These are phyloP conservation scores for Lycaena phlaeas DNA, from an alignment of 2,888 invertebrate genomes.

Conservation along the genomic window DNA sequence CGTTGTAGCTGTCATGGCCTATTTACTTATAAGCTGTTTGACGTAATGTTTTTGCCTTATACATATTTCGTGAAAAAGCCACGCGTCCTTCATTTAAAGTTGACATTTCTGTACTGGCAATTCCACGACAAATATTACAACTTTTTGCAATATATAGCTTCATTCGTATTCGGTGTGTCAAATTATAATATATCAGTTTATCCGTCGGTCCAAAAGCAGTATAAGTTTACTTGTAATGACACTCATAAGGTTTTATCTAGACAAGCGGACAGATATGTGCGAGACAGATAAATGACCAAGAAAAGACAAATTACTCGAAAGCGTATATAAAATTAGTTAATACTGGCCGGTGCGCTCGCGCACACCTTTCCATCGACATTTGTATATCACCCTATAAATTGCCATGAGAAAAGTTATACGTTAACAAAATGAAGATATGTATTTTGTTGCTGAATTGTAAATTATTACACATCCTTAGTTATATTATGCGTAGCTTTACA, in stretches of 20 bases:
- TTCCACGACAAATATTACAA: background rate
- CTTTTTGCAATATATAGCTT: background rate
- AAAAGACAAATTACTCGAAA: slow-evolving; percentile 21
- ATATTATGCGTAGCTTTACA: background rate
- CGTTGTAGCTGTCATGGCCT: background rate
- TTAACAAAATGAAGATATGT: slow-evolving; percentile 3
- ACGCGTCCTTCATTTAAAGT: background rate
- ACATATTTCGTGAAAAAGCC: background rate
- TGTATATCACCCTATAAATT: slow-evolving; percentile 10
- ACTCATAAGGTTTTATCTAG: slow-evolving; percentile 8
- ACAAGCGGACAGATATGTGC: slow-evolving; percentile 1
- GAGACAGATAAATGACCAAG: slow-evolving; percentile 17
- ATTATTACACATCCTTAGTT: background rate
- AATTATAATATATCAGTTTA: background rate
- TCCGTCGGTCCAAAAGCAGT: background rate
- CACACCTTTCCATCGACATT: slow-evolving; percentile 18
- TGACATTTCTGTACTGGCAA: background rate
- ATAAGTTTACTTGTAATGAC: background rate
- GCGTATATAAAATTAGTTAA: slow-evolving; percentile 19
- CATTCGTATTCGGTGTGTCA: background rate
- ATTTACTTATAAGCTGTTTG: slow-evolving; percentile 1
- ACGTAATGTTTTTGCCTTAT: background rate
- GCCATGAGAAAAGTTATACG: slow-evolving; percentile 2
- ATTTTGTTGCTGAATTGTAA: background rate
- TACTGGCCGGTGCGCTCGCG: slow-evolving; percentile 17